Conservation (phyloP, 2,113 vertebrate species). For the Felis catus region F.catus_Fca126_mat1.0 CM031420.1:58340501-58341000, state of each 20-base stretch:
- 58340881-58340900: neutral
- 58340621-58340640: neutral
- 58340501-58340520: neutral
- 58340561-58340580: neutral
- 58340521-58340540: fast-evolving
- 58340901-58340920: neutral
- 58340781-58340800: conserved; percentile 34
- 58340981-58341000: neutral
- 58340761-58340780: conserved; percentile 37
- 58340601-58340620: neutral
- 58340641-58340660: conserved; percentile 18
- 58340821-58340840: neutral
- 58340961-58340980: neutral
- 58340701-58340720: neutral
- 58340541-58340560: neutral
- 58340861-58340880: neutral
- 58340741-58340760: conserved; percentile 13
- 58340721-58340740: neutral
- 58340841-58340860: neutral
- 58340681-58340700: conserved; percentile 43
- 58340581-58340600: neutral
- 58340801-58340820: neutral
- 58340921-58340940: neutral
- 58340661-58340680: neutral
- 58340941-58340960: neutral